A percentile compares a stretch with the other conserved stretches of the same genome.
Evolutionary conservation across 2,797 vertebrate species (phyloP).

Genomic region (Pangasius sanitwongsei): DNA sequence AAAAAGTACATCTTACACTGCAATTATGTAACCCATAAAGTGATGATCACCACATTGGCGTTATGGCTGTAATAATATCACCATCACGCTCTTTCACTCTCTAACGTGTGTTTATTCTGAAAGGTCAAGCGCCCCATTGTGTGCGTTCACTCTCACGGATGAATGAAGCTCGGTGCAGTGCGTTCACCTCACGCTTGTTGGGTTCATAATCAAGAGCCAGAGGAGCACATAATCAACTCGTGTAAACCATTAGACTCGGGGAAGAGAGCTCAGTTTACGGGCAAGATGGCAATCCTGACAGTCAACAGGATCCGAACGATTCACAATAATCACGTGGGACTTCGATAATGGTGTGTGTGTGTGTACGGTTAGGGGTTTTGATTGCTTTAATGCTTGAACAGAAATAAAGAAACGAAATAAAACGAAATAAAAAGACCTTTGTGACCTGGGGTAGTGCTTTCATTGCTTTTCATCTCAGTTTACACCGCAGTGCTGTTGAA

Average conservation of each 20-base stretch:
- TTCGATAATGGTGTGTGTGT: no score
- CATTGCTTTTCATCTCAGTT: not conserved
- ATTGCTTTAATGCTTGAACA: not conserved
- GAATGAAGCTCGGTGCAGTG: not conserved
- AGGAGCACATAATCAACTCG: not conserved
- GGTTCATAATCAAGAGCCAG: slow-evolving; percentile 22
- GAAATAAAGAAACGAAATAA: not conserved
- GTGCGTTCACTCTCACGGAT: not conserved
- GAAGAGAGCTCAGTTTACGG: not conserved
- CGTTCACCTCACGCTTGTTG: not conserved
- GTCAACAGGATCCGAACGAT: not conserved
- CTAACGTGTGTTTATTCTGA: slow-evolving; percentile 30
- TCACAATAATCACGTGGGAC: not conserved
- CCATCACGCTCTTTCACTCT: not conserved
- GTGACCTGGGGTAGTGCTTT: not conserved
- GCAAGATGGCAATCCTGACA: not conserved
- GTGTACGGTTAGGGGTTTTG: no score
- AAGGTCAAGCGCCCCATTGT: slow-evolving; percentile 31
- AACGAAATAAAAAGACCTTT: not conserved
- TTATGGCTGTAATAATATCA: slow-evolving; percentile 21
- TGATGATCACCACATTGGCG: not conserved
- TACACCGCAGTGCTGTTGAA: not conserved
- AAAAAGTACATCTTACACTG: not conserved
- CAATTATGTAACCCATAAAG: not conserved
- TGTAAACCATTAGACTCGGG: slow-evolving; percentile 8